Conservation (phyloP, 2,888 invertebrate species). For the Neuroscelio doddi region DNA sequence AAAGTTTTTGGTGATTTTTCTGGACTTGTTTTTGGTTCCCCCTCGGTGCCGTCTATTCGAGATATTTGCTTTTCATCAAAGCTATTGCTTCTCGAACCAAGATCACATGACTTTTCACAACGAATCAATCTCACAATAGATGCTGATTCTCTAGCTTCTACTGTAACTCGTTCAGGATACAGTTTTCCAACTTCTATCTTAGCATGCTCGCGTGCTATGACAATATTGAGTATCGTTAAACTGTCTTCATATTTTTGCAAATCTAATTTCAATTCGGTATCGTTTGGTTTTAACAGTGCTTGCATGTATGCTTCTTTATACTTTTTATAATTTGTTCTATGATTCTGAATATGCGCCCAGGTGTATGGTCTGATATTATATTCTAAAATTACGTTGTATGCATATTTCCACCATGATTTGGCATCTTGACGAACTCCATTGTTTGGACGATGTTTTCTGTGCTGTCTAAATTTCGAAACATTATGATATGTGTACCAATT, state of each 20-base stretch:
- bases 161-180: slow-evolving; percentile 65
- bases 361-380: slow-evolving; percentile 83
- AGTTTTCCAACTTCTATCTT: slow-evolving; percentile 76
- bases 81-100: slow-evolving; percentile 48
- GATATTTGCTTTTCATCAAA: slow-evolving; percentile 15
- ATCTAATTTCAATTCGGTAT: slow-evolving; percentile 82
- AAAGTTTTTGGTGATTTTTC: slow-evolving; percentile 77
- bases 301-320: slow-evolving; percentile 83
- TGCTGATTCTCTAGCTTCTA: slow-evolving; percentile 63
- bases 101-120: slow-evolving; percentile 74
- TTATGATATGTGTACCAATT: too few relatives aligned
- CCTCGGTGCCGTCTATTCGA: slow-evolving; percentile 7
- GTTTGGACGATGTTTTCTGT: slow-evolving; percentile 77
- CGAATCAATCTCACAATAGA: slow-evolving; percentile 73
- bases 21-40: slow-evolving; percentile 42
- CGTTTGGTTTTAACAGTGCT: slow-evolving; percentile 80
- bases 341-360: slow-evolving; percentile 81
- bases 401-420: slow-evolving; percentile 85
- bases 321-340: slow-evolving; percentile 79
- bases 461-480: slow-evolving; percentile 54
- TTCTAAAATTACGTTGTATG: slow-evolving; percentile 80
- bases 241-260: slow-evolving; percentile 84
- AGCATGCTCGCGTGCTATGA: slow-evolving; percentile 86
- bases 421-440: slow-evolving; percentile 75
- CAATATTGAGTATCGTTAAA: slow-evolving; percentile 82